Evolutionary conservation across 2,797 vertebrate genomes (phyloP).

Genomic region (Periparus ater): DNA sequence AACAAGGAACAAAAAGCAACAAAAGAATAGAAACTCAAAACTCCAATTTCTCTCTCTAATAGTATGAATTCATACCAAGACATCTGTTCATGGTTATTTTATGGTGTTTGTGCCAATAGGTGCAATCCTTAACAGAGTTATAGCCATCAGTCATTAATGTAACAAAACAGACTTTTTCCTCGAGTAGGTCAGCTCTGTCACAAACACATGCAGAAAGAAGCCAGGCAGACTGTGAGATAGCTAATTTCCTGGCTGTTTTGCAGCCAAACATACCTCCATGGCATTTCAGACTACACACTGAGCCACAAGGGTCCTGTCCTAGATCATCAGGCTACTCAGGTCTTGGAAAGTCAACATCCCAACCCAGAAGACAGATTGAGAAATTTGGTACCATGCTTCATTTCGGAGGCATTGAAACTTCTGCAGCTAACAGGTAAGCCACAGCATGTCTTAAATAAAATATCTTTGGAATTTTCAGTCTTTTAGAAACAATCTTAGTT

Average conservation of each 20-base stretch:
- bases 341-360: not conserved
- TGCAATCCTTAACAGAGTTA: not conserved
- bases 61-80: not conserved
- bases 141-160: not conserved
- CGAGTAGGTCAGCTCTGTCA: not conserved
- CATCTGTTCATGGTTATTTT: not conserved
- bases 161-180: not conserved
- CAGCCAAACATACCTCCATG: rapidly evolving
- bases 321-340: not conserved
- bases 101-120: not conserved
- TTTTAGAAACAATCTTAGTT: not conserved
- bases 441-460: not conserved
- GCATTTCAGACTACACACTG: rapidly evolving
- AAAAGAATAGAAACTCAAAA: not conserved
- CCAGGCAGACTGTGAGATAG: not conserved
- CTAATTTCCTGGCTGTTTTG: not conserved
- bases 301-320: not conserved
- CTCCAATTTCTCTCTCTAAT: not conserved
- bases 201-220: not conserved
- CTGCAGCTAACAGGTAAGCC: not conserved
- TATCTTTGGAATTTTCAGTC: not conserved
- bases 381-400: not conserved
- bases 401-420: not conserved
- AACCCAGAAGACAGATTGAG: not conserved
- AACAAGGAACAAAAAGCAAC: not conserved